Evolutionary conservation across 2,888 invertebrate genomes (phyloP), one percentile per base, ranked within the genome.

Genomic region (Quadriops clusia): DNA sequence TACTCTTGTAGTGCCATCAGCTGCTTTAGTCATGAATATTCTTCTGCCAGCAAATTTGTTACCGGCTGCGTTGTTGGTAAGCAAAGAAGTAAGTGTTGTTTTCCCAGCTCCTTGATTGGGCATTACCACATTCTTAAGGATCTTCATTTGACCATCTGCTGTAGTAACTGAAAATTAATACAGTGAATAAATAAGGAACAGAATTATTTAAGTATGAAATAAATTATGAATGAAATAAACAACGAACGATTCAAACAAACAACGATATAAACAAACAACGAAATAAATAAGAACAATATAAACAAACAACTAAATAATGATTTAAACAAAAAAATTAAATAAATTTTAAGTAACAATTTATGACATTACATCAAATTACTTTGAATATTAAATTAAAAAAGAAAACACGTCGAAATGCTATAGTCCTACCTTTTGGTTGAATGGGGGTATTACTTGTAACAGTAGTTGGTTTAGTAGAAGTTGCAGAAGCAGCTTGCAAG

Each of bases 11-110:
- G 74, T 70, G 31, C 77, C 75, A 54, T 77, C 76, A 2, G 74
- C 67, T 15, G 77, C 74, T 61, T 81, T 81, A 0, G 80, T 77
- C 80, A 81, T 80, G 39, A 77, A 74, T 41, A 81, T 79, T 49
- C 74, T 63, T 48, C 76, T 62, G 28, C 74, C 76, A 23, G 77
- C 68, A 14, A 77, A 68, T 56, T 77, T 78, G 43, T 72, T 75
- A 15, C 72, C 70, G 16, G 69, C 65, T 1, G 68, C 61, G 60
- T 60, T 61, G 13, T 66, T 64, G 7, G 77, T 74, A 28, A 79
- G 63, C 6, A 72, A 53, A 1, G 79, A 78, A 3, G 78, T 78
- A 17, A 80, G 58, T 7, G 76, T 72, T 29, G 76, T 73, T 49
- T 75, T 74, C 32, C 71, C 70, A 31, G 66, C 60, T 14, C 64